Evolutionary conservation across 2,113 vertebrate species (phyloP), one percentile per base, ranked within the genome.

Genomic region (Hippolais icterina): DNA sequence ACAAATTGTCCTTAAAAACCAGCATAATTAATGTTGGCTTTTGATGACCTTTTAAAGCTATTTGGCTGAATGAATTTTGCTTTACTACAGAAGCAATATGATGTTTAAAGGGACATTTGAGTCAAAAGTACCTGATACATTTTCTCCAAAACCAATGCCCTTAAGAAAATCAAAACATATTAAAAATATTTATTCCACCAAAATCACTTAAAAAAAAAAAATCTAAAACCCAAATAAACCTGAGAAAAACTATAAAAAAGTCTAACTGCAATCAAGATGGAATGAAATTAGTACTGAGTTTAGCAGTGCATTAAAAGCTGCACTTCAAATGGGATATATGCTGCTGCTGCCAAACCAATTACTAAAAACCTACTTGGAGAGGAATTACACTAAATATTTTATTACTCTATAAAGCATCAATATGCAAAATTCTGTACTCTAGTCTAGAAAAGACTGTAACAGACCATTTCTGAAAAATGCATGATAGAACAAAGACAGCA

Each of bases 191-290:
- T 56, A 41, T 49, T 44, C 37, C 5, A 60, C 6, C 12, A 41
- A 18, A 5, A 35, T 2, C 11, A 10, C 27, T 9, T 5, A 9
- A 0, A 1, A 39, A 0, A 1, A 39, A 27, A 27, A 15, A 72
- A 9, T 4, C 7, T 33, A 25, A 78, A 37, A 9, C 6, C 9
- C 12, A 61, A 66, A 41, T 4, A 3, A 92, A 63, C 4, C 2
- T 57, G 10, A 65, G 54, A 50, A 66, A 47, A 63, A 21, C 9
- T 22, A 12, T 44, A 52, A 35, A 61, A 61, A 9, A 1, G 12
- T 53, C 31, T n/a, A 53, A 41, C 22, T 56, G 25, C 28, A 92
- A 64, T 81, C 12, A 69, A 60, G 70, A 59, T 17, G 11, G 12
- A 29, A 78, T 75, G 39, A 74, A 74, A 59, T 47, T 27, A 47